These are phyloP conservation scores for Nannospalax galili DNA, from an alignment of 2,113 vertebrate genomes.

Conservation along the genomic window DNA sequence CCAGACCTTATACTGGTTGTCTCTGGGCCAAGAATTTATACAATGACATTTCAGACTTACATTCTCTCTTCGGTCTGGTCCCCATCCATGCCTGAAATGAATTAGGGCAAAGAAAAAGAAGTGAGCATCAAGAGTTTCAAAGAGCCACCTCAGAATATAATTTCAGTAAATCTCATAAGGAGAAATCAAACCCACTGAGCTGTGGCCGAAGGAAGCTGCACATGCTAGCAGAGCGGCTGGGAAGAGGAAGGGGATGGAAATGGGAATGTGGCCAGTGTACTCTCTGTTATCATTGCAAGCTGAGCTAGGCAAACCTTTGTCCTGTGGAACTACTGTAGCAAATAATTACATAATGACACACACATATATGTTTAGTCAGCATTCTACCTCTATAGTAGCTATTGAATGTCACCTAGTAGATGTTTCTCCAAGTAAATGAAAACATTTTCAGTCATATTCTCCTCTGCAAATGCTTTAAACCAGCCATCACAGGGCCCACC, in stretches of 20 bases:
- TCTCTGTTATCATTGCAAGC: neutral
- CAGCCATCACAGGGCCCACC: neutral
- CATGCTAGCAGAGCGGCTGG: neutral
- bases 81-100: constrained; percentile 83
- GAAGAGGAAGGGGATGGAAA: neutral
- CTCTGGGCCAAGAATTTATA: neutral
- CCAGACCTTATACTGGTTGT: neutral
- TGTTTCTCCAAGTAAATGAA: constrained; percentile 57
- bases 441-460: constrained; percentile 15
- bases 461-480: constrained; percentile 41
- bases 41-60: constrained; percentile 79
- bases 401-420: constrained; percentile 52
- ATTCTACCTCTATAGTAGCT: constrained; percentile 51
- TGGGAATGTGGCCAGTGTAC: neutral
- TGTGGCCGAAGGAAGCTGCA: neutral
- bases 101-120: constrained; percentile 58
- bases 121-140: constrained; percentile 10
- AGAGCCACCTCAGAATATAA: neutral
- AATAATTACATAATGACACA: neutral
- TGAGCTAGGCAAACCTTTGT: constrained; percentile 33
- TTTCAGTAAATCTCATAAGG: constrained; percentile 10
- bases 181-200: constrained; percentile 40
- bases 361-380: constrained; percentile 51
- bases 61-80: constrained; percentile 80
- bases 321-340: constrained; percentile 13